These are phyloP conservation scores for Drosophila percnosoma DNA, from an alignment of 2,888 invertebrate species.

Conservation along the genomic window DNA sequence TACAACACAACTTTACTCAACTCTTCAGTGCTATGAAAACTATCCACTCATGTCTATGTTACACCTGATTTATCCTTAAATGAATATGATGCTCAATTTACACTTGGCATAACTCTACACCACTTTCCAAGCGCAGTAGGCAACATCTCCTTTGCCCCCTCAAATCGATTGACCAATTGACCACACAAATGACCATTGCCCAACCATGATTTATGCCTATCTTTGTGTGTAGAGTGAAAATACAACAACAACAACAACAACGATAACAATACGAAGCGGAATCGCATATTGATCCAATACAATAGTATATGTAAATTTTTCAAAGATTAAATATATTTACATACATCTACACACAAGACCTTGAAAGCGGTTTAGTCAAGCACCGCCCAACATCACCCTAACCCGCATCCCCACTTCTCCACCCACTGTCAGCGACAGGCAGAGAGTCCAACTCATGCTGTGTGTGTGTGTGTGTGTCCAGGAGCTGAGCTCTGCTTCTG, in stretches of 20 bases:
- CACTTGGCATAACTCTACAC: conserved; percentile 12
- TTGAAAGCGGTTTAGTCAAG: conserved; percentile 46
- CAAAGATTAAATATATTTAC: conserved; percentile 56
- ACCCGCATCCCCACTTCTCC: not conserved
- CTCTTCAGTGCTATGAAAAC: not conserved
- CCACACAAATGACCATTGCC: conserved; percentile 23
- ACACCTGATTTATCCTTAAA: not conserved
- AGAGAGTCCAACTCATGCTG: conserved; percentile 14
- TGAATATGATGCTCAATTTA: not conserved
- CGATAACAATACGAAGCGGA: conserved; percentile 10
- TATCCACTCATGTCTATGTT: not conserved
- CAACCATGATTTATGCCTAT: conserved; percentile 35
- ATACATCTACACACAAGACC: conserved; percentile 35
- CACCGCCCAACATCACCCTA: not conserved
- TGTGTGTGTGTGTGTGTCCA: conserved; percentile 37
- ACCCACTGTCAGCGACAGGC: conserved; percentile 34
- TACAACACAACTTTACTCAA: not conserved
- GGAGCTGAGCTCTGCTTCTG: conserved; percentile 59
- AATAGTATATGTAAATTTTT: conserved; percentile 61
- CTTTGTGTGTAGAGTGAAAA: conserved; percentile 17
- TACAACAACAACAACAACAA: conserved; percentile 19
- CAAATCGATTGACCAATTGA: conserved; percentile 25
- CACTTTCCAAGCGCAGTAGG: not conserved
- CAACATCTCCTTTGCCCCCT: not conserved
- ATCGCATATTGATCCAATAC: conserved; percentile 57